Percentiles rank a stretch among this genome's conserved stretches.
These are phyloP conservation scores for Peromyscus californicus DNA, from an alignment of 2,113 vertebrate genomes.

Conservation along the genomic window DNA sequence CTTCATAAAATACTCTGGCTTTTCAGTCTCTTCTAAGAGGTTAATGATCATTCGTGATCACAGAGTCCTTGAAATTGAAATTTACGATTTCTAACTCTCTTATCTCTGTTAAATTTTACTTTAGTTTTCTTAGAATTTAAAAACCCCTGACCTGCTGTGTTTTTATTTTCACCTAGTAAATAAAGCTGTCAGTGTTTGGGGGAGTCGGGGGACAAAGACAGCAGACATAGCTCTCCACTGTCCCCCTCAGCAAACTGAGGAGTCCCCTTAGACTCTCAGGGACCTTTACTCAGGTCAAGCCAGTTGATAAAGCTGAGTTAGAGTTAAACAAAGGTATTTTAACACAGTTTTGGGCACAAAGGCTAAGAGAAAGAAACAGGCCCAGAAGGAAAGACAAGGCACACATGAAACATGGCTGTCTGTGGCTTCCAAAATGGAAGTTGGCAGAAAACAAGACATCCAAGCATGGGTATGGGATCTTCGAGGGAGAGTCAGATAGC, in stretches of 20 bases:
- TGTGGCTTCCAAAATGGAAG: not conserved
- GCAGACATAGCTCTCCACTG: not conserved
- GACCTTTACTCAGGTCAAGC: not conserved
- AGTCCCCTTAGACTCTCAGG: not conserved
- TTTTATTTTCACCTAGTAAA: not conserved
- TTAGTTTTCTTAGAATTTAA: slow-evolving; percentile 40
- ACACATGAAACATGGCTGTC: not conserved
- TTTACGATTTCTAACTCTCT: not conserved
- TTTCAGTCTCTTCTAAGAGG: not conserved
- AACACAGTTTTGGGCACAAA: not conserved
- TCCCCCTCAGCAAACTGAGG: not conserved
- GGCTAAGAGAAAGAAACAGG: not conserved
- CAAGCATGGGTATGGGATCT: not conserved
- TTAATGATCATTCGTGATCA: not conserved
- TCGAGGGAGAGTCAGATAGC: not conserved
- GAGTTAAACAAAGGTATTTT: not conserved
- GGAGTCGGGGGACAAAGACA: not conserved
- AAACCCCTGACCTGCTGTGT: not conserved
- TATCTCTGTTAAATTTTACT: slow-evolving; percentile 27
- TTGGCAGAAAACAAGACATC: not conserved
- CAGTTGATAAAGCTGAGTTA: not conserved
- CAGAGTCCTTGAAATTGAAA: slow-evolving; percentile 31
- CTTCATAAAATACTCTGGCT: not conserved
- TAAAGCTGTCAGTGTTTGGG: not conserved
- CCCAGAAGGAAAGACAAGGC: not conserved